Evolutionary conservation across 2,888 invertebrate species (phyloP).

Genomic region (Hirtodrosophila confusa): DNA sequence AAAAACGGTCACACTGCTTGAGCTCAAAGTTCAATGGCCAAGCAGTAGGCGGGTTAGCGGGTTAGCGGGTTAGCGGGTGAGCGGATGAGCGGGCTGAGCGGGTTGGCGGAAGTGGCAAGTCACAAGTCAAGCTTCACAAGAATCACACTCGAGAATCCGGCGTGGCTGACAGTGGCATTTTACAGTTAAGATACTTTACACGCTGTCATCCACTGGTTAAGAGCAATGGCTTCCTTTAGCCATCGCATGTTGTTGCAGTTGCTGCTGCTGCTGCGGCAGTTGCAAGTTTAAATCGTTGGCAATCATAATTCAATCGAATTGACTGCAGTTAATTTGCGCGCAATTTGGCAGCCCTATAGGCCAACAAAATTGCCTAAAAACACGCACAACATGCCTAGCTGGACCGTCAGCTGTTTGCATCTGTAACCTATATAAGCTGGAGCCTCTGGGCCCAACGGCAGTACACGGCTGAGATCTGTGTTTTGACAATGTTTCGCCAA

Average conservation of each 20-base stretch:
- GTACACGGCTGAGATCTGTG: slow-evolving; percentile 8
- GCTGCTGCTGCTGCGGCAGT: slow-evolving; percentile 1
- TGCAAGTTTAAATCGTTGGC: slow-evolving; percentile 18
- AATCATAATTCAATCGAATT: slow-evolving; percentile 54
- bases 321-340: slow-evolving; percentile 44
- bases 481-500: slow-evolving; percentile 25
- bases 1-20: too few relatives aligned
- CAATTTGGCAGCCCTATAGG: slow-evolving; percentile 29
- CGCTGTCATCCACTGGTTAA: slow-evolving; percentile 27
- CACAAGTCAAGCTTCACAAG: slow-evolving; percentile 31
- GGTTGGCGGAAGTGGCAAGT: slow-evolving; percentile 29
- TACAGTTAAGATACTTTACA: slow-evolving; percentile 37
- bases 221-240: slow-evolving; percentile 29
- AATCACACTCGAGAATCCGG: slow-evolving; percentile 24
- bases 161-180: slow-evolving; percentile 4
- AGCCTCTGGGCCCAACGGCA: background rate
- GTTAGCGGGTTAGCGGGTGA: too few relatives aligned
- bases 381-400: slow-evolving; percentile 39
- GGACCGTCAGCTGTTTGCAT: background rate
- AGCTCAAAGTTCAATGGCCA: slow-evolving; percentile 28
- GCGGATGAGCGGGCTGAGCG: background rate
- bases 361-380: slow-evolving; percentile 34
- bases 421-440: slow-evolving; percentile 41
- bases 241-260: slow-evolving; percentile 19
- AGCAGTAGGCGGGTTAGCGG: background rate